Evolutionary conservation across 2,113 vertebrate genomes (phyloP), one percentile per base, ranked within the genome.

Genomic region (Piaya cayana): DNA sequence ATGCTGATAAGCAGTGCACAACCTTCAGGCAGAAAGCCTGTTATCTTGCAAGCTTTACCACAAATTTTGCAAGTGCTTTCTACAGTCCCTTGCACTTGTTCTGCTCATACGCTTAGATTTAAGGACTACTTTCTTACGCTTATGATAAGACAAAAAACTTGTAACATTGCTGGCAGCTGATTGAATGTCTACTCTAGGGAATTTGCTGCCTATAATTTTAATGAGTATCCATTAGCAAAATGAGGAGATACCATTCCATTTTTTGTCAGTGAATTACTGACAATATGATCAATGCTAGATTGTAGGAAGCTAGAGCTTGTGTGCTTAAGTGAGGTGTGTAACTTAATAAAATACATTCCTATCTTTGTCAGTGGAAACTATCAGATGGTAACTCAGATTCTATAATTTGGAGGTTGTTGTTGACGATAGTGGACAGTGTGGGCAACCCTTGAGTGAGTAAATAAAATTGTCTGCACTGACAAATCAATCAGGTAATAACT

Each of bases 351-450:
- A 8, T 27, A 17, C 23, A 17, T 68, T 68, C 20, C 26, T 39
- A 8, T 26, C 11, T 2, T 65, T 72, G 4, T 60, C 36, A 65
- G 10, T 30, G 23, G 39, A 86, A 88, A 43, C 23, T 9, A 45
- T 64, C 68, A 58, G 49, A 27, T 5, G 3, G 29, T 29, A 81
- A 13, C 45, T 71, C 56, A 37, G 19, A 87, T 37, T 30, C 42
- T 26, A 63, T 39, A 88, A 39, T 74, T 86, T 30, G 13, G 49
- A 90, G 36, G 8, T 60, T 0, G 0, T 63, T 89, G 17, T 55
- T 87, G 22, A 27, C 32, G 56, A 0, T 11, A 2, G 1, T 52
- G 11, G 32, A 39, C 6, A 29, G 18, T 11, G 2, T 15, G 12
- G 29, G 4, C 52, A 32, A 45, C n/a, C 49, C 30, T n/a, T 17